Base-by-base conservation (phyloP, 2,888 invertebrate genomes). In the Ptycholaimellus sp. region DNA sequence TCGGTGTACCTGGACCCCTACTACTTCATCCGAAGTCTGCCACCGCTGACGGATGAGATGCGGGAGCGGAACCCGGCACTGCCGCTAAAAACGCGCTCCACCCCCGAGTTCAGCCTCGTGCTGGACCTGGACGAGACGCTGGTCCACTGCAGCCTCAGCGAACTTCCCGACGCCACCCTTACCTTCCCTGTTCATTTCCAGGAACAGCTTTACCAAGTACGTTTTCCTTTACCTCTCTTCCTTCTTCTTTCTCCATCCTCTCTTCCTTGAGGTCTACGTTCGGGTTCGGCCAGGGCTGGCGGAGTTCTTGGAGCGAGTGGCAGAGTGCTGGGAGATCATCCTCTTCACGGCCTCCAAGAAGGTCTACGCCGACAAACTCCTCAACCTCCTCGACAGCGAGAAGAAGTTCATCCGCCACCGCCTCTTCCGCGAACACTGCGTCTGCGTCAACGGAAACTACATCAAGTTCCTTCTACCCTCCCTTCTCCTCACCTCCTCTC, bases 261-360 rank as follows among this genome's bases (percentile, higher is more conserved):
- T 35, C 23, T 35, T 30, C 40, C 31, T 42, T 30, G 44, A 65
- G 63, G 68, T 73, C 48, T 68, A 74, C 60, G 87, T 85, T 2
- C 70, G 85, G 48, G 82, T 85, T 1, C 69, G 87, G 34, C 87
- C 87, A 0, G 77, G 71, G 60, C 81, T 85, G 62, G 71, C 74
- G 7, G 82, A 85, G 64, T 90, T 90, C 63, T 68, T 90, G 48
- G 77, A 83, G 50, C 72, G 74, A 41, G 76, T 83, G 28, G 78
- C 82, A 0, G 71, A 75, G 6, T 59, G 75, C 41, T 87, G 78
- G 63, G 85, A 87, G 61, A 82, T 87, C 19, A 83, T 85, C 37
- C 64, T 87, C 38, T 90, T 90, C 67, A 90, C 87, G 0, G 87
- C 87, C 30, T 81, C 81, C 54, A 87, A 87, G 64, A 70, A 82